These are phyloP conservation scores for Cygnus olor DNA, from an alignment of 2,797 vertebrate genomes.

Conservation along the genomic window DNA sequence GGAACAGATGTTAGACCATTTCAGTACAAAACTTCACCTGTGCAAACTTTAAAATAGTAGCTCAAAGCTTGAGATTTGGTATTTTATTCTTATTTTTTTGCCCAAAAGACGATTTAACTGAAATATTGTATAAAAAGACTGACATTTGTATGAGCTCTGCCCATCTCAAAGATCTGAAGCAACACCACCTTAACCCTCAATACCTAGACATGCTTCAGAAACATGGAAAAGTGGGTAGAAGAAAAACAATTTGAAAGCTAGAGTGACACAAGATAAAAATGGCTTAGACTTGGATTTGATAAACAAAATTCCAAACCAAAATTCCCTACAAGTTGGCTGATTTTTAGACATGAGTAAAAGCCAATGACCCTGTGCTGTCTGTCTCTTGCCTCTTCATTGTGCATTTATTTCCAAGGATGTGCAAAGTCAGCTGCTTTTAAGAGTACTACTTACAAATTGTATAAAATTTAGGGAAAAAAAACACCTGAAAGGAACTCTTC, in stretches of 20 bases:
- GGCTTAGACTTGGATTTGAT: not conserved
- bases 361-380: not conserved
- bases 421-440: not conserved
- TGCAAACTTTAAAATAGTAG: not conserved
- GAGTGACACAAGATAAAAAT: not conserved
- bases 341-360: not conserved
- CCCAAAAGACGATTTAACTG: not conserved
- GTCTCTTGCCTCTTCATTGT: not conserved
- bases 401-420: not conserved
- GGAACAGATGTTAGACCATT: not conserved
- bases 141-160: not conserved
- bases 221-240: not conserved
- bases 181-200: not conserved
- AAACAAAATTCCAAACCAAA: not conserved
- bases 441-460: not conserved
- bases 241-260: not conserved
- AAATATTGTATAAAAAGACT: not conserved
- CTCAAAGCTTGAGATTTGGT: not conserved
- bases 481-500: not conserved
- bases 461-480: not conserved
- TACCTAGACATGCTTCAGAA: not conserved
- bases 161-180: not conserved
- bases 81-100: not conserved
- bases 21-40: not conserved
- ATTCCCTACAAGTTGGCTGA: not conserved